These are phyloP conservation scores for Lamellibrachia columna DNA, from an alignment of 2,888 invertebrate genomes.

Conservation along the genomic window DNA sequence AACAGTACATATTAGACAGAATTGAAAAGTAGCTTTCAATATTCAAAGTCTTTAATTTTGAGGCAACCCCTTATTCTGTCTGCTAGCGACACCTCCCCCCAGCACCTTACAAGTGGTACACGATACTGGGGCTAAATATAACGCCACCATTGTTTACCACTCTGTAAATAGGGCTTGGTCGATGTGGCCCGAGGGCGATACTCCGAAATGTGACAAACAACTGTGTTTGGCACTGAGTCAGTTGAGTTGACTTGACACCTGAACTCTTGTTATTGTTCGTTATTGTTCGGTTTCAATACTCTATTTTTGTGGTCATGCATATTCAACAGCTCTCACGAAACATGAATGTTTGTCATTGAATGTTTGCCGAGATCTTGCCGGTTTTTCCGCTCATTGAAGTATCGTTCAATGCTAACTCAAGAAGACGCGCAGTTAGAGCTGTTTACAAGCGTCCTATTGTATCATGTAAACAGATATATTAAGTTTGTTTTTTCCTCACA, in stretches of 20 bases:
- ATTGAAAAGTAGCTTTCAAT: neutral
- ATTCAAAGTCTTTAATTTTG: neutral
- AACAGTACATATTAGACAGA: too few relatives aligned
- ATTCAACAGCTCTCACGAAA: neutral
- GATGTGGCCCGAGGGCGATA: neutral
- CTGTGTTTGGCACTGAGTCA: neutral
- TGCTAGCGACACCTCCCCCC: neutral
- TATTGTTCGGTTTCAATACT: neutral
- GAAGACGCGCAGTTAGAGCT: neutral
- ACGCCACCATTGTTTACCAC: neutral
- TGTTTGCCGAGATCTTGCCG: neutral
- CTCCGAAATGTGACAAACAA: neutral
- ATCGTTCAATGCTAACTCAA: neutral
- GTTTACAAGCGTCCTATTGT: neutral
- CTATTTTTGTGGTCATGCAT: neutral
- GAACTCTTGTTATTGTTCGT: neutral
- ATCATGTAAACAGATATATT: neutral
- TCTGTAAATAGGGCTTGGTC: neutral
- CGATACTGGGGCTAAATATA: neutral
- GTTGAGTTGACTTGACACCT: neutral
- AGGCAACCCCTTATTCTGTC: constrained; percentile 1
- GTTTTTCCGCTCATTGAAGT: neutral
- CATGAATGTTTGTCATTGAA: neutral
- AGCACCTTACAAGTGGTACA: neutral
- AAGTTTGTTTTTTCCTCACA: neutral